phyloP scores from a whole-genome alignment of 2,888 invertebrate genomes.

The Muschampia plurimacula region DNA sequence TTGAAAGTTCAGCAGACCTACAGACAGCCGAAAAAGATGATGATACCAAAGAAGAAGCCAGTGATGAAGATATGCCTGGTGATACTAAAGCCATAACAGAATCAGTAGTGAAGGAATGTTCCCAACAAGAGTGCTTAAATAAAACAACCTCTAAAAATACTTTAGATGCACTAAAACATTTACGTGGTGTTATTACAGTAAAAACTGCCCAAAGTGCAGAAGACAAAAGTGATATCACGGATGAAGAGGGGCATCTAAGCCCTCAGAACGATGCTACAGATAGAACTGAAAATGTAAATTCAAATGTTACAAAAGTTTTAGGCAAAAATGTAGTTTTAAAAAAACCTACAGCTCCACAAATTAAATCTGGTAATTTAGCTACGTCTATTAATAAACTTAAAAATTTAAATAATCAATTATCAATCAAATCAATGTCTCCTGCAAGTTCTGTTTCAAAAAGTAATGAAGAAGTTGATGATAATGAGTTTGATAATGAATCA shows the following conservation, averaged over 20 bases:
- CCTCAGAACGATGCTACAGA: conserved; percentile 24
- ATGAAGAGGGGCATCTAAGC: not conserved
- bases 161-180: conserved; percentile 62
- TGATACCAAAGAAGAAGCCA: conserved; percentile 4
- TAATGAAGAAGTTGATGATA: conserved; percentile 45
- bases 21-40: conserved; percentile 14
- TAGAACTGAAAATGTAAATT: conserved; percentile 20
- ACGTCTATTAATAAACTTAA: conserved; percentile 54
- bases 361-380: not conserved
- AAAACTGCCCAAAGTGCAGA: conserved; percentile 58
- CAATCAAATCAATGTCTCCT: conserved; percentile 42
- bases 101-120: not conserved
- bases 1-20: conserved; percentile 8
- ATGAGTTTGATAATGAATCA: conserved; percentile 46
- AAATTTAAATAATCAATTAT: conserved; percentile 58
- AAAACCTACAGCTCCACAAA: not conserved
- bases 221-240: conserved; percentile 13
- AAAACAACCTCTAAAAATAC: conserved; percentile 46
- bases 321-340: not conserved
- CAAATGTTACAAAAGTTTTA: conserved; percentile 37
- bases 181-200: conserved; percentile 65
- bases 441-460: conserved; percentile 10
- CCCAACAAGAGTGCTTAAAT: conserved; percentile 3
- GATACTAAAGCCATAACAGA: not conserved
- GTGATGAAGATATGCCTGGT: conserved; percentile 11